Evolutionary conservation across 2,113 vertebrate species (phyloP), one percentile per base, ranked within the genome.

Genomic region (Stegostoma tigrinum): DNA sequence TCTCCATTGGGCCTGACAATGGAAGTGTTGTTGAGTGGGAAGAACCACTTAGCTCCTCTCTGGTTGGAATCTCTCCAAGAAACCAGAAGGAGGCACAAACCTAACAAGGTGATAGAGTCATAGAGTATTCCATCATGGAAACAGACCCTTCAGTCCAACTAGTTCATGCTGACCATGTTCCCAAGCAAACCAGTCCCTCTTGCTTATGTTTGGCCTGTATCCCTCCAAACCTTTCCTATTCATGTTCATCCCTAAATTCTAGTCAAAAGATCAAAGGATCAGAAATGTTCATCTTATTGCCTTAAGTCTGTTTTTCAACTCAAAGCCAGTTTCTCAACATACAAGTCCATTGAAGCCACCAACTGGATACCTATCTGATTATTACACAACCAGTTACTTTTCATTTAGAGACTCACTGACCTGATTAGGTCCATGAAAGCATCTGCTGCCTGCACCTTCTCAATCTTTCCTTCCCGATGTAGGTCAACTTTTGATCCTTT

Each of bases 401-500:
- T 91, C 61, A 61, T 38, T 64, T 38, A 2, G 61, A 91, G 34
- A 45, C 3, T 87, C 72, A 95, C 97, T 95, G 96, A 99, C 99
- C 99, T 98, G 97, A 99, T 98, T 95, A 99, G 97, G 96, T 99
- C 99, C 98, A 99, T 98, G 97, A 99, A 99, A 96, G 99, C 99
- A 95, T 99, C 99, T 0, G 98, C 97, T 2, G 99, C 98, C 95
- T 99, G 98, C 90, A 99, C 96, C 30, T 98, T 97, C 96, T 99
- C 99, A 6, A 98, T 97, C 48, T 97, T 98, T 78, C 98, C 98
- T 83, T 97, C 97, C 10, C 97, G 96, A 95, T 98, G 96, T 34
- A 98, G 97, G 24, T 97, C 98, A 80, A 99, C 98, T 97, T 98
- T 98, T 96, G 97, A 98, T 68, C 99, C 99, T 97, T 98, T 98